Evolutionary conservation across 2,797 vertebrate species (phyloP).

Genomic region (Falco concolor): DNA sequence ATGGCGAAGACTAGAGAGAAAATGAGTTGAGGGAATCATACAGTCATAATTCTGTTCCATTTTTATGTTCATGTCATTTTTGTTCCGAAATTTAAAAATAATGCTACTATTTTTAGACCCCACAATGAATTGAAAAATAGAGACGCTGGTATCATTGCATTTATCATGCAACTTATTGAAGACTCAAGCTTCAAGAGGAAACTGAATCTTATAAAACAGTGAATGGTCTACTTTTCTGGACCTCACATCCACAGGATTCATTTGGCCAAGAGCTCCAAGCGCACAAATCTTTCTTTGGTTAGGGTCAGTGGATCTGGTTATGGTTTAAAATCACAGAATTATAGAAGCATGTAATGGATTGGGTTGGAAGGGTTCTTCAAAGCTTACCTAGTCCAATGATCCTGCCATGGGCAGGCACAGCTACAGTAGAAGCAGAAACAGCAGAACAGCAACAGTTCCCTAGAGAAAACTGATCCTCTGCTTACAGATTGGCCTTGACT

Average conservation of each 20-base stretch:
- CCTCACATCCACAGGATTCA: background rate
- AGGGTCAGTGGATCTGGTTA: background rate
- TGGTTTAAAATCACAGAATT: background rate
- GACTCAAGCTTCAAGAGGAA: background rate
- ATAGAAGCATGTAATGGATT: background rate
- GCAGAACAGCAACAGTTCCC: background rate
- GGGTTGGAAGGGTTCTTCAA: background rate
- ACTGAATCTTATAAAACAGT: background rate
- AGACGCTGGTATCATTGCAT: background rate
- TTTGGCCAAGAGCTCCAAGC: background rate
- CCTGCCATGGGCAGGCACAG: background rate
- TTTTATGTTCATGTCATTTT: background rate
- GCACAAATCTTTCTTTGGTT: background rate
- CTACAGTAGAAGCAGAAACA: background rate
- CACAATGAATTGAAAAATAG: background rate
- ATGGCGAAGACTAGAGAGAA: background rate
- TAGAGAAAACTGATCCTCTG: background rate
- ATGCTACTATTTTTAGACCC: background rate
- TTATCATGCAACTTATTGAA: background rate
- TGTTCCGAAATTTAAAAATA: background rate
- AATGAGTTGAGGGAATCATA: background rate
- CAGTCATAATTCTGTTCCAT: background rate
- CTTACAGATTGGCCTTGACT: background rate
- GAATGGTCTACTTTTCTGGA: background rate
- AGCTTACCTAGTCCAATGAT: fast-evolving